Conservation (phyloP, 2,888 invertebrate genomes). For the Epinotia ramella region DNA sequence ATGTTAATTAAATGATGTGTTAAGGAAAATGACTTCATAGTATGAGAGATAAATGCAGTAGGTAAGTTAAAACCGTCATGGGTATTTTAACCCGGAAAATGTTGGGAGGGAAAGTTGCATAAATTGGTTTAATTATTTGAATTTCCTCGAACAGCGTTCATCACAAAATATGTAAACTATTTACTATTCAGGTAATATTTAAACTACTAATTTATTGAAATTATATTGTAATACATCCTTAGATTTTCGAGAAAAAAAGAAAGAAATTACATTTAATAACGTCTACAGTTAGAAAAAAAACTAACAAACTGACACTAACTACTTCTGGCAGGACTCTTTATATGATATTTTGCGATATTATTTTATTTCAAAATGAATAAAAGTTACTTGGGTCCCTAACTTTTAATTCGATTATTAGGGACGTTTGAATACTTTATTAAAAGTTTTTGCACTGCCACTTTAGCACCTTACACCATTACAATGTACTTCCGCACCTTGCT, state of each 20-base stretch:
- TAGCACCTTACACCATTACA: neutral
- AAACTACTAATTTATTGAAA: no score
- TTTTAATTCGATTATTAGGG: neutral
- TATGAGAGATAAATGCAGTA: neutral
- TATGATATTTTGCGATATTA: no score
- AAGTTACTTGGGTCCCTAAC: neutral
- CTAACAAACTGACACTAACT: neutral
- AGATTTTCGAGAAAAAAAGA: no score
- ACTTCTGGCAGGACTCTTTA: neutral
- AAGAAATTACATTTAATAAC: no score
- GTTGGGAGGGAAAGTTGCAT: neutral
- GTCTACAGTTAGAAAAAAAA: no score
- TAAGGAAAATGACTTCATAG: constrained; percentile 1
- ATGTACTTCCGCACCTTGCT: neutral
- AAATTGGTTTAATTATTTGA: neutral
- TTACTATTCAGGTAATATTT: no score
- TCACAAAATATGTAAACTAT: neutral
- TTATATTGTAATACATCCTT: no score
- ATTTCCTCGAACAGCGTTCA: neutral
- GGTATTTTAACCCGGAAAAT: neutral
- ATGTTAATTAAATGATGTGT: neutral
- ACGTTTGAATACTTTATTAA: no score
- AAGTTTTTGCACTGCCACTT: no score
- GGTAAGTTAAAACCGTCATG: neutral
- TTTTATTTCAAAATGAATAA: no score